These are phyloP conservation scores for Lepidurus apus DNA, from an alignment of 1,140 invertebrate species.

Conservation along the genomic window DNA sequence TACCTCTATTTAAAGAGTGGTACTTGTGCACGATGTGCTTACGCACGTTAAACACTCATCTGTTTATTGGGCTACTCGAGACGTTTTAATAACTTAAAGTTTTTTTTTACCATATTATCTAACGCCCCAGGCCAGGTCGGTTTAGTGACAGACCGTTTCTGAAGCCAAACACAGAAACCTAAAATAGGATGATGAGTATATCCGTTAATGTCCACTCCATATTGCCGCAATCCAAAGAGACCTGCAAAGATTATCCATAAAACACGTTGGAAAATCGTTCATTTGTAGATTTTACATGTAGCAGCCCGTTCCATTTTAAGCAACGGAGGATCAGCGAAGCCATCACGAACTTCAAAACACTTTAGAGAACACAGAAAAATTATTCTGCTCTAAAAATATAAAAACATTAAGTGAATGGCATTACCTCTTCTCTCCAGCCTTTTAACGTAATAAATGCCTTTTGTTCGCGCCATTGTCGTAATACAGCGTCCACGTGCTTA, in stretches of 20 bases:
- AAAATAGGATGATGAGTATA: conserved; percentile 76
- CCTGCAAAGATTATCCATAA: conserved; percentile 44
- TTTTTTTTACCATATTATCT: conserved; percentile 74
- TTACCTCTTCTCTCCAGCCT: conserved; percentile 86
- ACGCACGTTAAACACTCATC: too few species aligned
- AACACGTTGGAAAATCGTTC: neutral
- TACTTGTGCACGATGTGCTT: too few species aligned
- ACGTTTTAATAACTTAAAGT: neutral
- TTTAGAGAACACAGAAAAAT: conserved; percentile 44
- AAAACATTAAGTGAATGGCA: conserved; percentile 6
- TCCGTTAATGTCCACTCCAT: conserved; percentile 90
- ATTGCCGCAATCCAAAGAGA: conserved; percentile 86
- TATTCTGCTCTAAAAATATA: conserved; percentile 24
- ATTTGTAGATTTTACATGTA: conserved; percentile 57
- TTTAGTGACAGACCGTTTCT: conserved; percentile 80
- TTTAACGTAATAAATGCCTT: conserved; percentile 63
- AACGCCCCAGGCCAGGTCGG: conserved; percentile 91
- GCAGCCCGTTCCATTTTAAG: conserved; percentile 88
- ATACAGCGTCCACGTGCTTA: conserved; percentile 67
- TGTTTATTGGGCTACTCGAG: too few species aligned
- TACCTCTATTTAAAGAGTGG: too few species aligned
- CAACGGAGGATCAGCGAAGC: conserved; percentile 61
- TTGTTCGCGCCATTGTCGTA: conserved; percentile 63
- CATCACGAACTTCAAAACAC: conserved; percentile 76
- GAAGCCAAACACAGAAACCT: conserved; percentile 86